phyloP scores from a whole-genome alignment of 2,888 invertebrate species.

The Drosophila demipolita region DNA sequence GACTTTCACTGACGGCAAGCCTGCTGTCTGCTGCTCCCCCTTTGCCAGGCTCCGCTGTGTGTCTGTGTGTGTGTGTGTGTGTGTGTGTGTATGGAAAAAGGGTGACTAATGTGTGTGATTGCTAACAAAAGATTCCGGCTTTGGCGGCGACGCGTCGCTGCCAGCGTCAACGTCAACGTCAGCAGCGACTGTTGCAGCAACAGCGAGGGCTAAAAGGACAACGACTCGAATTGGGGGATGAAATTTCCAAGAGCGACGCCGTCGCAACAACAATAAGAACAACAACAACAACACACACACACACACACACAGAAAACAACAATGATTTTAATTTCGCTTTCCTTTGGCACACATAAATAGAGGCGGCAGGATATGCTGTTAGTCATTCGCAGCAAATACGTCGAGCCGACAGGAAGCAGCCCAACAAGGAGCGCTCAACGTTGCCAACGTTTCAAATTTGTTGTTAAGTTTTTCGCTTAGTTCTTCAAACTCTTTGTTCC shows the following conservation, averaged over 20 bases:
- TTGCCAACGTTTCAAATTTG: slow-evolving; percentile 71
- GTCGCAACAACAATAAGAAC: slow-evolving; percentile 54
- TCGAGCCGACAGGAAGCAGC: slow-evolving; percentile 82
- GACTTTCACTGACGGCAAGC: slow-evolving; percentile 80
- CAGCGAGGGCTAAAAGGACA: slow-evolving; percentile 82
- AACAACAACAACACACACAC: background rate
- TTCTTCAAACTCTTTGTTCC: slow-evolving; percentile 64
- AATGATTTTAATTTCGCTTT: slow-evolving; percentile 82
- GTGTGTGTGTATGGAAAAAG: slow-evolving; percentile 74
- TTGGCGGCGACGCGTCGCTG: slow-evolving; percentile 51
- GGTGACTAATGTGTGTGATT: slow-evolving; percentile 84
- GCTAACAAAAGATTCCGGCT: slow-evolving; percentile 83
- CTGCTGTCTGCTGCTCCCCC: slow-evolving; percentile 56
- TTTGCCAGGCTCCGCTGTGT: slow-evolving; percentile 7
- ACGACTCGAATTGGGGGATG: slow-evolving; percentile 81
- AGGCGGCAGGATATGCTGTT: slow-evolving; percentile 81
- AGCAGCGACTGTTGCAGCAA: slow-evolving; percentile 28
- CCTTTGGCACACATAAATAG: slow-evolving; percentile 84
- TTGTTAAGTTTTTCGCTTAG: slow-evolving; percentile 73
- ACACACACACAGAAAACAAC: slow-evolving; percentile 31
- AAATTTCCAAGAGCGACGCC: slow-evolving; percentile 70
- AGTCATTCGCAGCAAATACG: slow-evolving; percentile 85
- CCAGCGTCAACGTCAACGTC: slow-evolving; percentile 26
- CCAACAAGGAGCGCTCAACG: slow-evolving; percentile 62
- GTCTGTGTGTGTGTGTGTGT: slow-evolving; percentile 17